Percentiles rank a stretch among this genome's conserved stretches.
Conservation (phyloP, 2,797 vertebrate genomes). For the Tarsius wallacei region DNA sequence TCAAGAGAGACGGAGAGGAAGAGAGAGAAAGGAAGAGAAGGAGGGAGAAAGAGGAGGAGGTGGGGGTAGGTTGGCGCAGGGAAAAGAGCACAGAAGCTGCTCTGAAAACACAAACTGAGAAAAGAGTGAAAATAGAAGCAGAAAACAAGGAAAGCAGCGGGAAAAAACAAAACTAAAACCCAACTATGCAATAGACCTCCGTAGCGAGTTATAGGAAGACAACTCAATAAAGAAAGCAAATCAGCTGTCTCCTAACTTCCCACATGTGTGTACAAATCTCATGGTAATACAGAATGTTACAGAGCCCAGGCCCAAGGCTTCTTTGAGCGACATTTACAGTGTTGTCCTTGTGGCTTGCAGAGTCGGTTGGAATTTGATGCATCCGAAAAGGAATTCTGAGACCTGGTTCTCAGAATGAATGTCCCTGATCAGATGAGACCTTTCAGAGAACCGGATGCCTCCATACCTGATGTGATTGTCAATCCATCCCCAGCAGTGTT, state of each 20-base stretch:
- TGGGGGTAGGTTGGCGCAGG: background rate
- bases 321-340: background rate
- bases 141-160: background rate
- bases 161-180: background rate
- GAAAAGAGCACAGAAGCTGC: constrained; percentile 70
- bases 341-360: background rate
- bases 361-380: background rate
- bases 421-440: background rate
- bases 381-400: background rate
- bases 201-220: background rate
- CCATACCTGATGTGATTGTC: background rate
- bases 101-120: constrained; percentile 66
- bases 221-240: background rate
- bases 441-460: background rate
- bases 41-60: constrained; percentile 71
- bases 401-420: background rate
- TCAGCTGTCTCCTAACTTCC: background rate
- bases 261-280: background rate
- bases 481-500: background rate
- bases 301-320: background rate
- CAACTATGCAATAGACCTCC: background rate
- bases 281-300: background rate
- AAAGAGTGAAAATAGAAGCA: constrained; percentile 61
- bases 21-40: constrained; percentile 76
- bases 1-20: constrained; percentile 89